phyloP scores from a whole-genome alignment of 2,888 invertebrate species.

The Timandra comae region DNA sequence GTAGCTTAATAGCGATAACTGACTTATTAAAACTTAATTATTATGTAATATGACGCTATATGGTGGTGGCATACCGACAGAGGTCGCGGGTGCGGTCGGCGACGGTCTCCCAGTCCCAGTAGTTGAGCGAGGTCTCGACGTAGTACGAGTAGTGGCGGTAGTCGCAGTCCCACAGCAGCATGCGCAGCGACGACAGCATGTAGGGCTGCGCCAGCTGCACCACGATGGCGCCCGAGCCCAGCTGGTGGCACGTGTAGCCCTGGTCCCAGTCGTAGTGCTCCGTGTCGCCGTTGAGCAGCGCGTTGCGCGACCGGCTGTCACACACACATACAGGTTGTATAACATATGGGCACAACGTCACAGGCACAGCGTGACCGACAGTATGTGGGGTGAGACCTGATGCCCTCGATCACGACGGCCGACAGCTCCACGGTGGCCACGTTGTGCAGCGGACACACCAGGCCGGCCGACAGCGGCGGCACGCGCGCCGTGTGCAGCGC shows the following conservation, averaged over 20 bases:
- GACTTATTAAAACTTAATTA: no score
- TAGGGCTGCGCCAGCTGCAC: conserved; percentile 98
- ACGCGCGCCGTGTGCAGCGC: conserved; percentile 88
- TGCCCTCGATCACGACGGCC: conserved; percentile 97
- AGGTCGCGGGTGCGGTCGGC: conserved; percentile 90
- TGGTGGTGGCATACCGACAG: conserved; percentile 76
- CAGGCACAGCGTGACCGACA: no score
- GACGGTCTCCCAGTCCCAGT: conserved; percentile 93
- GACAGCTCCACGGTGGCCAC: conserved; percentile 93
- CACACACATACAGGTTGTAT: background rate
- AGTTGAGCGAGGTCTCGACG: conserved; percentile 95
- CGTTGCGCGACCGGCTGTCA: conserved; percentile 89
- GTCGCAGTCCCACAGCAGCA: conserved; percentile 98
- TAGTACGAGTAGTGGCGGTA: conserved; percentile 96
- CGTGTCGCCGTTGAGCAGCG: conserved; percentile 96
- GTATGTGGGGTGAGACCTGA: conserved; percentile 77
- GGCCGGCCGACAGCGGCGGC: conserved; percentile 85
- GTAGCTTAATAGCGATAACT: no score
- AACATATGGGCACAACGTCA: no score
- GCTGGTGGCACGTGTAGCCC: conserved; percentile 98
- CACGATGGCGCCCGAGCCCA: conserved; percentile 95
- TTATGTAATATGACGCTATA: background rate
- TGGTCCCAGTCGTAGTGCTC: conserved; percentile 99
- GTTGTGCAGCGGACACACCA: conserved; percentile 89
- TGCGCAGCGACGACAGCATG: conserved; percentile 90